phyloP scores from a whole-genome alignment of 2,888 invertebrate species.

The Keiferia lycopersicella region DNA sequence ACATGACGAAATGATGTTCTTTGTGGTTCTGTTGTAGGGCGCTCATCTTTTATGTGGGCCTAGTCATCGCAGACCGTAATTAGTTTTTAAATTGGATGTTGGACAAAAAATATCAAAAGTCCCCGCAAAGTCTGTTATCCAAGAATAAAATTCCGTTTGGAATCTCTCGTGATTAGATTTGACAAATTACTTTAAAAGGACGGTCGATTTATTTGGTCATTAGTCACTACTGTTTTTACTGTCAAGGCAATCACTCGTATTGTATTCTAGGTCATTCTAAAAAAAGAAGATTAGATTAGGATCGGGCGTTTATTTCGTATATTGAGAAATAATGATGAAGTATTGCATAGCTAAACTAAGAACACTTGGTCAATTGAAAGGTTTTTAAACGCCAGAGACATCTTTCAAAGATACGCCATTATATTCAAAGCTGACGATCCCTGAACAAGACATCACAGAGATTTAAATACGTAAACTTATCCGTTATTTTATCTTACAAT shows the following conservation, averaged over 20 bases:
- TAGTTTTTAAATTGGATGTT: constrained; percentile 78
- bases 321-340: not conserved
- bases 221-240: constrained; percentile 53
- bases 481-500: constrained; percentile 41
- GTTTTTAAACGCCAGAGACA: constrained; percentile 47
- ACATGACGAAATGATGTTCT: constrained; percentile 76
- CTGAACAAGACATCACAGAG: constrained; percentile 33
- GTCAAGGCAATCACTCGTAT: constrained; percentile 25
- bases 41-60: constrained; percentile 65
- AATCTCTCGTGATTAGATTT: constrained; percentile 70
- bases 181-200: constrained; percentile 68
- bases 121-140: constrained; percentile 66
- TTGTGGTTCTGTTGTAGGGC: constrained; percentile 65
- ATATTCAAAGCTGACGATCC: constrained; percentile 49
- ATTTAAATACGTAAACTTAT: constrained; percentile 71
- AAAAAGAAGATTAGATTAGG: constrained; percentile 17
- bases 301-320: constrained; percentile 23
- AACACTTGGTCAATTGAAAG: not conserved
- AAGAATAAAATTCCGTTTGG: constrained; percentile 60
- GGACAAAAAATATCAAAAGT: constrained; percentile 68
- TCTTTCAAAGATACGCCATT: constrained; percentile 56
- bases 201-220: constrained; percentile 62
- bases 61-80: constrained; percentile 73
- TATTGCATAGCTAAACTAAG: not conserved
- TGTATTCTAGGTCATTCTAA: constrained; percentile 18